A percentile compares a stretch with the other conserved stretches of the same genome.
Evolutionary conservation across 2,113 vertebrate genomes (phyloP).

Genomic region (Alethe castanea): DNA sequence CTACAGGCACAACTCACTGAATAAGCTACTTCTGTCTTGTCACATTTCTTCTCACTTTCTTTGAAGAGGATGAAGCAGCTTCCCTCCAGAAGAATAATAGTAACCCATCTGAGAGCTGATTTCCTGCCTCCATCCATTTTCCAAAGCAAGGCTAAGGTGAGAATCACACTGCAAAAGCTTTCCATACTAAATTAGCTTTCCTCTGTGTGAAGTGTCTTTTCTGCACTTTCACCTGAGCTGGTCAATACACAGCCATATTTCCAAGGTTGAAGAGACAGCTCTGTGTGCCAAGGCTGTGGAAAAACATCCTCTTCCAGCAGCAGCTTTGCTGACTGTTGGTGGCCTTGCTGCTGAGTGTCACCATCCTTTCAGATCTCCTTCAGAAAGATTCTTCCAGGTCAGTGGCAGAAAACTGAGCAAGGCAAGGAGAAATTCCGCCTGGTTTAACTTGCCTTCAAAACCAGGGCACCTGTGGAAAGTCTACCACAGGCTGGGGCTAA

Average conservation of each 20-base stretch:
- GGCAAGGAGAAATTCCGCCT: not conserved
- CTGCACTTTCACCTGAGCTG: not conserved
- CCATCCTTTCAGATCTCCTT: not conserved
- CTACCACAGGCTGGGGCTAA: not conserved
- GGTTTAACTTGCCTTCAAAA: not conserved
- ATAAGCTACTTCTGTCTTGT: not conserved
- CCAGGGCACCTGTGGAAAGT: not conserved
- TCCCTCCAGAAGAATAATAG: constrained; percentile 36
- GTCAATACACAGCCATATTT: not conserved
- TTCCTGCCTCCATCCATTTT: not conserved
- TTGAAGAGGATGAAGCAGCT: constrained; percentile 44
- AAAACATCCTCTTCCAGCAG: not conserved
- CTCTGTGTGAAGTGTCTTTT: not conserved
- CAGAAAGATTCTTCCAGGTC: not conserved
- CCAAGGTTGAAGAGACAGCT: not conserved
- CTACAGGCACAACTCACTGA: not conserved
- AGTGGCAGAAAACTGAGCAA: not conserved
- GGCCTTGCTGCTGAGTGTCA: not conserved
- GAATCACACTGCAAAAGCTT: not conserved
- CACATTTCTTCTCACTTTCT: not conserved
- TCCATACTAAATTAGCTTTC: not conserved
- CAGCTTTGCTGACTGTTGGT: not conserved
- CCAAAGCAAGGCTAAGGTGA: constrained; percentile 33
- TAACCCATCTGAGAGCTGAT: not conserved
- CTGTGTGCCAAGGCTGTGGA: not conserved